A percentile compares a stretch with the other conserved stretches of the same genome.
These are phyloP conservation scores for Harpagoxenus sublaevis DNA, from an alignment of 2,888 invertebrate species.

Conservation along the genomic window DNA sequence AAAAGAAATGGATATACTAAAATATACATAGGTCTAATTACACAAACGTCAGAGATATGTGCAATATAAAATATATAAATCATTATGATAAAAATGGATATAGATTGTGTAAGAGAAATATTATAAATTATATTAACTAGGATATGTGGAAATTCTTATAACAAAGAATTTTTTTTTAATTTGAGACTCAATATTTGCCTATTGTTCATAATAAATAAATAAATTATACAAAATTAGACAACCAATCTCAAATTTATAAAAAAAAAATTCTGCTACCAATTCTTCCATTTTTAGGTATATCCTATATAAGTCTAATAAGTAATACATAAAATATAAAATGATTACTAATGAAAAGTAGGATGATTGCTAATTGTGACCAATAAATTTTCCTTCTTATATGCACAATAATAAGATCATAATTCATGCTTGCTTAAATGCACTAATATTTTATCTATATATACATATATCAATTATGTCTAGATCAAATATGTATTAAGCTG, in stretches of 20 bases:
- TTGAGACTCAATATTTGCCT: background rate
- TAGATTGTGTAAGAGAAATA: background rate
- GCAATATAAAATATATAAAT: slow-evolving; percentile 2
- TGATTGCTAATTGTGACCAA: background rate
- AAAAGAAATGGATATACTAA: slow-evolving; percentile 4
- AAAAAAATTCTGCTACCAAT: background rate
- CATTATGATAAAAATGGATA: slow-evolving; percentile 4
- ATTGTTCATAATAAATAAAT: slow-evolving; percentile 21
- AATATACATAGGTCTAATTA: background rate
- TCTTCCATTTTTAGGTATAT: background rate
- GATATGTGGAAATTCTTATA: background rate
- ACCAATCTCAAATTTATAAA: background rate
- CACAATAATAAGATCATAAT: background rate
- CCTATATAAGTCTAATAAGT: slow-evolving; percentile 4
- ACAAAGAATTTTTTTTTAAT: slow-evolving; percentile 1
- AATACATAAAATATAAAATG: slow-evolving; percentile 6
- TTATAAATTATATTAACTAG: slow-evolving; percentile 17
- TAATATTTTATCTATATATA: slow-evolving; percentile 55
- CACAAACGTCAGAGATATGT: slow-evolving; percentile 26
- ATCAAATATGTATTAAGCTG: slow-evolving; percentile 50
- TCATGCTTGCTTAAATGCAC: slow-evolving; percentile 65
- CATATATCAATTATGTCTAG: background rate
- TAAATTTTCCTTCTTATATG: background rate
- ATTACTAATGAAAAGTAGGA: slow-evolving; percentile 30
- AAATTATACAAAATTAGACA: background rate